A percentile compares a stretch with the other conserved stretches of the same genome.
These are phyloP conservation scores for Elephantulus edwardii DNA, from an alignment of 2,113 vertebrate genomes.

Conservation along the genomic window DNA sequence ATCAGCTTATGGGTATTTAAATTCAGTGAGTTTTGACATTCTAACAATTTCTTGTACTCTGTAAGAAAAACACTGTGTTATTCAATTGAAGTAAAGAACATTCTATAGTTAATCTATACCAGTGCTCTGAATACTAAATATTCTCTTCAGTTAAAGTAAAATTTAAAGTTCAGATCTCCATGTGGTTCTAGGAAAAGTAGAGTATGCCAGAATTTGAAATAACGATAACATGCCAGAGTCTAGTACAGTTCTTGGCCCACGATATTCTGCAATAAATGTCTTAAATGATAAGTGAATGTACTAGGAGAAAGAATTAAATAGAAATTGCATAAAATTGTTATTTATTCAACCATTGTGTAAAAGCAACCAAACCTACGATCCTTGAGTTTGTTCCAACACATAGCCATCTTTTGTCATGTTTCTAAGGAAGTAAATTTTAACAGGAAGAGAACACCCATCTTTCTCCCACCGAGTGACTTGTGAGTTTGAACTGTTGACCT, in stretches of 20 bases:
- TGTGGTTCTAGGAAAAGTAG: slow-evolving; percentile 51
- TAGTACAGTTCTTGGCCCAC: slow-evolving; percentile 48
- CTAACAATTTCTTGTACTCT: slow-evolving; percentile 58
- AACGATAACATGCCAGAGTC: slow-evolving; percentile 37
- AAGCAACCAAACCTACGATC: too few relatives aligned
- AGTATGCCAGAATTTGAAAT: slow-evolving; percentile 38
- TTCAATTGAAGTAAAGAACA: slow-evolving; percentile 47
- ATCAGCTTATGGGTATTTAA: slow-evolving; percentile 63
- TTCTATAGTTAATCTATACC: slow-evolving; percentile 35
- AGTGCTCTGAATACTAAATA: slow-evolving; percentile 44
- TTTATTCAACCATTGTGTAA: slow-evolving; percentile 16
- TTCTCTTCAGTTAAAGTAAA: slow-evolving; percentile 44
- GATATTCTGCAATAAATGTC: slow-evolving; percentile 11
- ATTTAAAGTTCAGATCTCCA: slow-evolving; percentile 63
- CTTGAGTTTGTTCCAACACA: too few relatives aligned
- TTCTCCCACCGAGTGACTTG: too few relatives aligned
- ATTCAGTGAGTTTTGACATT: slow-evolving; percentile 63
- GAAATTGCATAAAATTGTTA: slow-evolving; percentile 24
- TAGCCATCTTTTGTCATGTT: too few relatives aligned
- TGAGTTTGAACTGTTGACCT: too few relatives aligned
- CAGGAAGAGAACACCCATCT: too few relatives aligned
- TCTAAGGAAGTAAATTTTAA: too few relatives aligned
- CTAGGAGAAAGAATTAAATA: background rate
- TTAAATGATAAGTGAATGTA: slow-evolving; percentile 44
- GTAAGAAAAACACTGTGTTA: slow-evolving; percentile 57